These are phyloP conservation scores for Drosophila histrio DNA, from an alignment of 2,888 invertebrate species.

Conservation along the genomic window DNA sequence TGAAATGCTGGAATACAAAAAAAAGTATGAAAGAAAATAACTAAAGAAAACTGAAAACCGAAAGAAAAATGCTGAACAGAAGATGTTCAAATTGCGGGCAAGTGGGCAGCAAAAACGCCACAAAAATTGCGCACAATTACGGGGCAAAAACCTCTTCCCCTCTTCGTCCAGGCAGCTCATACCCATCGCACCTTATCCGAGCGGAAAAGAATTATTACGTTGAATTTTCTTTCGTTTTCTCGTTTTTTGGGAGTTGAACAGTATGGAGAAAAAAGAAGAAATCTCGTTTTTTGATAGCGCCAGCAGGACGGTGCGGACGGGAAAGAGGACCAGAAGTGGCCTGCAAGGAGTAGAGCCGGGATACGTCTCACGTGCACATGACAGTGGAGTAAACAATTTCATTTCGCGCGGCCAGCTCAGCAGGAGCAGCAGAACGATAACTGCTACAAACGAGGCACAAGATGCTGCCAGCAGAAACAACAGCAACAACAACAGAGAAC, in stretches of 20 bases:
- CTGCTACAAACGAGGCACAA: slow-evolving; percentile 78
- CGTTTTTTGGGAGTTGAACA: slow-evolving; percentile 26
- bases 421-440: slow-evolving; percentile 68
- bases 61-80: slow-evolving; percentile 39
- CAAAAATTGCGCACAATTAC: slow-evolving; percentile 72
- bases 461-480: slow-evolving; percentile 68
- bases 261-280: slow-evolving; percentile 42
- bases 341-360: slow-evolving; percentile 49
- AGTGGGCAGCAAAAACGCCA: slow-evolving; percentile 45
- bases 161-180: neutral
- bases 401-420: slow-evolving; percentile 68
- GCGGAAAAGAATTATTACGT: slow-evolving; percentile 82
- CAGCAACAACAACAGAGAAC: slow-evolving; percentile 32
- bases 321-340: slow-evolving; percentile 6
- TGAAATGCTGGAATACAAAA: slow-evolving; percentile 21
- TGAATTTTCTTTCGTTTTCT: slow-evolving; percentile 59
- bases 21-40: slow-evolving; percentile 24
- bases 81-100: slow-evolving; percentile 47
- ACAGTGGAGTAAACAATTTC: slow-evolving; percentile 80
- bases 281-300: slow-evolving; percentile 77
- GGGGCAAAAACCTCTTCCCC: slow-evolving; percentile 26
- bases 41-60: slow-evolving; percentile 33
- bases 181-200: slow-evolving; percentile 66
- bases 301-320: neutral
- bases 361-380: slow-evolving; percentile 75